Percentiles rank a stretch among this genome's conserved stretches.
Conservation (phyloP, 2,888 invertebrate genomes). For the Ichneumoninae sp. region DNA sequence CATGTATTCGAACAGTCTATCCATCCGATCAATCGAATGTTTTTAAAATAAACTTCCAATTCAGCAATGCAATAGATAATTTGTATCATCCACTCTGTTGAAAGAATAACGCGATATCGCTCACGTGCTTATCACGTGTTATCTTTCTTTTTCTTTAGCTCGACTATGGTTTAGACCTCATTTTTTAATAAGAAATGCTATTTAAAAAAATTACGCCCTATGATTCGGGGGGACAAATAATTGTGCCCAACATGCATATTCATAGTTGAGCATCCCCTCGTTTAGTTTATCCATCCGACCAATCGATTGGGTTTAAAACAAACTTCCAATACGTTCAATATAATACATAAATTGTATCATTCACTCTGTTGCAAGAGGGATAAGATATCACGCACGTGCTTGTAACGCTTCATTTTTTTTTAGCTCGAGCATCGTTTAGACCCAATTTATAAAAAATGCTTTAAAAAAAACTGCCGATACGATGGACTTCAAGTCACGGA, state of each 20-base stretch:
- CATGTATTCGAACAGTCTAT: too few relatives aligned
- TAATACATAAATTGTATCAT: background rate
- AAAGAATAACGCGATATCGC: background rate
- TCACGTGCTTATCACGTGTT: conserved; percentile 15
- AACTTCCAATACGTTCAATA: background rate
- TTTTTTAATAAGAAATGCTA: background rate
- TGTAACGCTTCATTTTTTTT: background rate
- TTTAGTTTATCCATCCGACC: background rate
- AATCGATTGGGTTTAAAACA: background rate
- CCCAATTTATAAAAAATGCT: background rate
- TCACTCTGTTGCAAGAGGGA: background rate
- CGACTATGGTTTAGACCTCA: background rate
- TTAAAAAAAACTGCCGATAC: background rate
- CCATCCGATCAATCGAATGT: background rate
- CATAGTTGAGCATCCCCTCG: too few relatives aligned
- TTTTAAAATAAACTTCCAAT: background rate
- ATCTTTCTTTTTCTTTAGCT: background rate
- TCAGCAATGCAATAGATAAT: background rate
- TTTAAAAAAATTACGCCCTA: background rate
- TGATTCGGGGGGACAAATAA: too few relatives aligned
- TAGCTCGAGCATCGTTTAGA: background rate
- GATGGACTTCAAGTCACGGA: background rate
- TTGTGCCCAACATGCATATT: too few relatives aligned
- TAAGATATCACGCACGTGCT: conserved; percentile 16
- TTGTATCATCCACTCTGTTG: background rate